Base-by-base conservation (phyloP, 2,888 invertebrate species). In the Diogma glabrata region DNA sequence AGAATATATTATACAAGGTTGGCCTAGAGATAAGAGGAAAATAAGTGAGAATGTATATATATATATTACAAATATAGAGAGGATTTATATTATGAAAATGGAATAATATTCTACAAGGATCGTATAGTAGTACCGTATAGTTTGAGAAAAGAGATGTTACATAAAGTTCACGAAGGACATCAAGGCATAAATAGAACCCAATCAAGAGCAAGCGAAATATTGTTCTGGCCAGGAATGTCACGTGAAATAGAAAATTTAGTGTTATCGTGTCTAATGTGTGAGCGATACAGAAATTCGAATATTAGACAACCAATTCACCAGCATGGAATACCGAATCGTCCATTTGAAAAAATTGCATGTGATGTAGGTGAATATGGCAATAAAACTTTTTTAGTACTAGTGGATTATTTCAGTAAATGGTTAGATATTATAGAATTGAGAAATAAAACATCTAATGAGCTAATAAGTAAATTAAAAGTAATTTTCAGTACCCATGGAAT, bases 401-500 rank as follows among this genome's bases (percentile, higher is more conserved):
- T 33, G 16, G n/a, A 33, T 10, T 33, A 33, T 33, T 33, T 10
- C 16, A 33, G 33, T 33, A 33, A 33, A 16, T 33, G 33, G n/a
- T 33, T 7, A 16, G 38, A 38, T 16, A 38, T 38, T 19, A 19
- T 38, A 17, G 16, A 38, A 38, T 17, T 38, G 16, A 38, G 10
- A 38, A 38, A 33, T 33, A 33, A 12, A 16, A 33, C 53, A 4
- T 47, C 46, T 53, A 20, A 22, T 8, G 26, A 51, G 8, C 53
- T 58, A 24, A 38, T 38, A 5, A 48, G 23, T 1, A 49, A 53
- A 36, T 49, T 59, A 23, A 59, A 58, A 50, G 28, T 53, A 3
- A 55, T 54, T 23, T 59, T 56, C 51, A 46, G 55, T n/a, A 49
- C 55, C 23, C 53, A 55, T 50, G 56, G 58, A 19, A 56, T 54